A percentile compares a stretch with the other conserved stretches of the same genome.
Conservation (phyloP, 2,797 vertebrate species). For the Semotilus atromaculatus region DNA sequence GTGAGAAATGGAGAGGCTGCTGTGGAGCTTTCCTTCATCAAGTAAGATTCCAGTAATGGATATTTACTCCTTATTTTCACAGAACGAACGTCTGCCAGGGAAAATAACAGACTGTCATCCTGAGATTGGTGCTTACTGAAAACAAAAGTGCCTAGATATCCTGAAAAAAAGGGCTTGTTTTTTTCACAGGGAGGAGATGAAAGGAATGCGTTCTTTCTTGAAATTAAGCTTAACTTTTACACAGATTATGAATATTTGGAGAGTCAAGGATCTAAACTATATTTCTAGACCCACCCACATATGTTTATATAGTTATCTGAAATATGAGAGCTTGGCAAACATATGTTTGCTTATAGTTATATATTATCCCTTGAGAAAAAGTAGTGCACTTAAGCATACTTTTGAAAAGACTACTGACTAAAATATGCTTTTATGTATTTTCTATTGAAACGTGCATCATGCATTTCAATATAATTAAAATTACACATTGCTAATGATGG, state of each 20-base stretch:
- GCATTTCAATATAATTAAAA: not conserved
- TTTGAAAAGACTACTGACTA: not conserved
- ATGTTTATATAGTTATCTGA: not conserved
- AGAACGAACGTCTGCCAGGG: conserved; percentile 51
- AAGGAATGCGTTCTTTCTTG: not conserved
- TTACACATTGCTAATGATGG: not conserved
- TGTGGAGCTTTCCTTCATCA: not conserved
- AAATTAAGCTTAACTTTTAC: not conserved
- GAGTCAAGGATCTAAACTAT: not conserved
- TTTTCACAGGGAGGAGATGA: not conserved
- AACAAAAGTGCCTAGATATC: conserved; percentile 23
- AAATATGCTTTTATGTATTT: not conserved
- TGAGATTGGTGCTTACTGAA: conserved; percentile 27
- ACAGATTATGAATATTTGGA: not conserved
- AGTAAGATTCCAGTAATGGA: conserved; percentile 26
- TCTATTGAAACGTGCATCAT: not conserved
- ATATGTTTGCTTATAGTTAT: not conserved
- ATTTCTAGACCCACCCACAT: not conserved
- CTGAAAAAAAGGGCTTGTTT: not conserved
- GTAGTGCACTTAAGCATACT: not conserved
- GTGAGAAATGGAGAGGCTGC: not conserved
- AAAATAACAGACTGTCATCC: conserved; percentile 66
- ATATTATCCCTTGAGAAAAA: not conserved
- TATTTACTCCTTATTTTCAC: conserved; percentile 61
- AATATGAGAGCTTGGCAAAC: not conserved